Percentiles rank a stretch among this genome's conserved stretches.
phyloP scores from a whole-genome alignment of 2,888 invertebrate species.

The Thereva nobilitata region DNA sequence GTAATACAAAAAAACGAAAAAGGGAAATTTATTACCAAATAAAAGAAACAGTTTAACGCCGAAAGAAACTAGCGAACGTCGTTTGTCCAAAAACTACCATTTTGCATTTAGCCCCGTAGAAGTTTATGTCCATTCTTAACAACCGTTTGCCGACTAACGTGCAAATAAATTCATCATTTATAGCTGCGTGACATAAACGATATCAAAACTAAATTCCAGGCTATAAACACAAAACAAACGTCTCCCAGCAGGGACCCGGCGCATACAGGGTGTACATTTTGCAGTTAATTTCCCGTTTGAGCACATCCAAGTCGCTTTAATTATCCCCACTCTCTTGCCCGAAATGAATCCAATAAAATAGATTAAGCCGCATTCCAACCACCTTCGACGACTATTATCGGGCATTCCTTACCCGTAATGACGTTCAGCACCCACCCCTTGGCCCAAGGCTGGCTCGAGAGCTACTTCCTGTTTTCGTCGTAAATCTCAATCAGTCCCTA shows the following conservation, averaged over 20 bases:
- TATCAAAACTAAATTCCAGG: background rate
- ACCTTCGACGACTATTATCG: slow-evolving; percentile 30
- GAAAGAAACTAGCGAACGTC: no score
- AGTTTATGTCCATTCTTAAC: no score
- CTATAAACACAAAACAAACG: slow-evolving; percentile 15
- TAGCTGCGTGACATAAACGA: background rate
- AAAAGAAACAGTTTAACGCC: no score
- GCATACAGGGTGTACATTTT: slow-evolving; percentile 8
- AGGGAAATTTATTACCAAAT: no score
- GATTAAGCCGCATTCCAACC: slow-evolving; percentile 34
- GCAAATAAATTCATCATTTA: no score
- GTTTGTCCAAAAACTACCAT: no score
- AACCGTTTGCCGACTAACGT: no score
- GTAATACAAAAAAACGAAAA: no score
- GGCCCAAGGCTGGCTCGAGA: slow-evolving; percentile 16
- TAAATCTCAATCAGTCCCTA: slow-evolving; percentile 40
- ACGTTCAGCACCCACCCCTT: slow-evolving; percentile 26
- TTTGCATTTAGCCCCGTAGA: no score
- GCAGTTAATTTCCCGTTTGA: slow-evolving; percentile 23
- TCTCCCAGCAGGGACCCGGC: slow-evolving; percentile 1
- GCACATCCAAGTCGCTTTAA: slow-evolving; percentile 27
- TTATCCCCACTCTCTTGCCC: slow-evolving; percentile 13
- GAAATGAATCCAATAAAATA: slow-evolving; percentile 34
- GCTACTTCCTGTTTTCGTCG: slow-evolving; percentile 21
- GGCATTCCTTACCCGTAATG: slow-evolving; percentile 24